phyloP scores from a whole-genome alignment of 1,140 invertebrate species.

The Caenorhabditis inopinata region DNA sequence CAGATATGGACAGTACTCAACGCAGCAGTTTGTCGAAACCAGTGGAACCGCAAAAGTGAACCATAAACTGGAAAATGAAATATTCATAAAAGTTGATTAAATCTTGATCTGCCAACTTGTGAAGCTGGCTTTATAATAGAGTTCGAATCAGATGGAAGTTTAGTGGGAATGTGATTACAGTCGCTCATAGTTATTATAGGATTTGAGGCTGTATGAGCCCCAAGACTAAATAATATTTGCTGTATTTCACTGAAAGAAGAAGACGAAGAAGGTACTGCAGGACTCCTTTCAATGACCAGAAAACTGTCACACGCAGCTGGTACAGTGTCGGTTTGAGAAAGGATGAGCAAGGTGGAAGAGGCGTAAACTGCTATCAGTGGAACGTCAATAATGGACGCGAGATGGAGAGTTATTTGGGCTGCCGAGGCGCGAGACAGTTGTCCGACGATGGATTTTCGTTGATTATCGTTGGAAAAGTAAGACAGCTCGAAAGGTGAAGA shows the following conservation, averaged over 20 bases:
- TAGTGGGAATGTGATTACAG: background rate
- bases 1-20: too few relatives aligned
- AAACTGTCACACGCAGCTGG: slow-evolving; percentile 14
- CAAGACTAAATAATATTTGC: background rate
- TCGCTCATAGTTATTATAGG: background rate
- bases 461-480: background rate
- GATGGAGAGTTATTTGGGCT: background rate
- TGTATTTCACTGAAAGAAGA: background rate
- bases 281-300: background rate
- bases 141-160: background rate
- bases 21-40: too few relatives aligned
- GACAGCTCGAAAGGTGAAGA: slow-evolving; percentile 8
- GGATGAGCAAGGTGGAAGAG: background rate
- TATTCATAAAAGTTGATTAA: background rate
- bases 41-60: background rate
- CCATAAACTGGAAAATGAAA: background rate
- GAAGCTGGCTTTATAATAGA: background rate
- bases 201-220: background rate
- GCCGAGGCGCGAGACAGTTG: background rate
- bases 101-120: background rate
- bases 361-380: background rate
- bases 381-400: slow-evolving; percentile 4
- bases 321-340: slow-evolving; percentile 19
- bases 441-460: slow-evolving; percentile 14
- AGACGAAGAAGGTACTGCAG: background rate